Evolutionary conservation across 1,140 invertebrate species (phyloP), one percentile per base, ranked within the genome.

Genomic region (Cardiocondyla obscurior): DNA sequence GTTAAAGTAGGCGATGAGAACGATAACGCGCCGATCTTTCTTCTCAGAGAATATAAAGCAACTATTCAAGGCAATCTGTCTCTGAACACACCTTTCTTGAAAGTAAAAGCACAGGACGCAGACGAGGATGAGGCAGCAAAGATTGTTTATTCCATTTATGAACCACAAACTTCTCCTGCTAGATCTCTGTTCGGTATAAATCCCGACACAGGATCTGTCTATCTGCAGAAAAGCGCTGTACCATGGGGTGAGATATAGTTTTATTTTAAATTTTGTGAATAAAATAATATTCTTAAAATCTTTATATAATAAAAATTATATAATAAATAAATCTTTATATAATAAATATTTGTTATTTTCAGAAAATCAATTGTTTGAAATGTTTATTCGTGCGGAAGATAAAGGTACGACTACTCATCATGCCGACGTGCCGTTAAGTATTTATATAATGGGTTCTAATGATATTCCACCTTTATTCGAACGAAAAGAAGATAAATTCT

Each of bases 361-460:
- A n/a, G n/a, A n/a, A n/a, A n/a, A n/a, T n/a, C 95, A 97, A 94
- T 95, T 97, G 12, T 97, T 97, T 91, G 97, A 98, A 94, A 96
- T 99, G 89, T 99, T 99, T 94, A 96, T 99, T 33, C 95, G 97
- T 69, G 98, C 97, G 5, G 95, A 95, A 72, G 98, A 99, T 93
- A 95, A 95, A 86, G 97, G 98, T 25, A 94, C 94, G 33, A 96
- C 96, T 7, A 94, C 96, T n/a, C n/a, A 96, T 86, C 96, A 98
- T 93, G 95, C 96, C 42, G 96, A 98, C 87, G 96, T 98, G 1
- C 96, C 98, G 16, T 95, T 98, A 22, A 96, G 96, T 83, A 95
- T 98, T 72, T 95, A 96, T 87, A 95, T 98, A 69, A 97, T 97
- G 94, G 95, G 95, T 49, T 91, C 96, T 0, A 94, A 95, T 69